Evolutionary conservation across 2,113 vertebrate species (phyloP).

Genomic region (Climacteris rufus): DNA sequence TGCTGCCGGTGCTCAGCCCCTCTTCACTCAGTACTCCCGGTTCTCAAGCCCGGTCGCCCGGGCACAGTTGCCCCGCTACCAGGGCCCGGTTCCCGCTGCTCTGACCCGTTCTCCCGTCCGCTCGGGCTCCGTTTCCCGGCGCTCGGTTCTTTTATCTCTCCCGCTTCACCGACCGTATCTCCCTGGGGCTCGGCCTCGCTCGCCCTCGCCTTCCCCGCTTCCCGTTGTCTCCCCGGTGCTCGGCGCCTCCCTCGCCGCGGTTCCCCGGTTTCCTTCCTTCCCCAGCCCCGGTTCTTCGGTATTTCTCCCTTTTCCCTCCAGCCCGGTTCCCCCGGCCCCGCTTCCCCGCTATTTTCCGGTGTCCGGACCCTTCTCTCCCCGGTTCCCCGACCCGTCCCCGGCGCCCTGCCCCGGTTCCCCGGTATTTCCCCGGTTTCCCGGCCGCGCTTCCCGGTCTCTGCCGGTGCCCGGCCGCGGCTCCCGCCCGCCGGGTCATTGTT

Average conservation of each 20-base stretch:
- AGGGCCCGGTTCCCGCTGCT: background rate
- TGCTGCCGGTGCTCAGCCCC: background rate
- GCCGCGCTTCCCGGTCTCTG: background rate
- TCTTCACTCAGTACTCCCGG: background rate
- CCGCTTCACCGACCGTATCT: background rate
- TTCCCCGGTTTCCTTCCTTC: background rate
- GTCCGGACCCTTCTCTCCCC: background rate
- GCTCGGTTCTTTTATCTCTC: background rate
- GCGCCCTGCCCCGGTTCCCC: background rate
- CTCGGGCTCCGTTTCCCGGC: background rate
- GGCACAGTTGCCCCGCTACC: background rate
- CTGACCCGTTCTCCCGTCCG: background rate
- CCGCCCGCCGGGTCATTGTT: slow-evolving; percentile 19
- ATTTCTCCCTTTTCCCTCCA: background rate
- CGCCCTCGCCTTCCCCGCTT: background rate
- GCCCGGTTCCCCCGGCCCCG: background rate
- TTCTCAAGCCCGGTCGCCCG: background rate
- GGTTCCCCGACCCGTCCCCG: background rate
- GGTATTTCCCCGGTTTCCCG: background rate
- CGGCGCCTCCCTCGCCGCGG: background rate
- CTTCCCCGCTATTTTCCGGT: background rate
- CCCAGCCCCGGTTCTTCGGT: background rate
- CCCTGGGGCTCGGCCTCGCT: background rate
- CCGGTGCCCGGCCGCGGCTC: background rate
- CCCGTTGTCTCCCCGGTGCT: background rate